These are phyloP conservation scores for Pithys albifrons DNA, from an alignment of 2,113 vertebrate species.

Conservation along the genomic window DNA sequence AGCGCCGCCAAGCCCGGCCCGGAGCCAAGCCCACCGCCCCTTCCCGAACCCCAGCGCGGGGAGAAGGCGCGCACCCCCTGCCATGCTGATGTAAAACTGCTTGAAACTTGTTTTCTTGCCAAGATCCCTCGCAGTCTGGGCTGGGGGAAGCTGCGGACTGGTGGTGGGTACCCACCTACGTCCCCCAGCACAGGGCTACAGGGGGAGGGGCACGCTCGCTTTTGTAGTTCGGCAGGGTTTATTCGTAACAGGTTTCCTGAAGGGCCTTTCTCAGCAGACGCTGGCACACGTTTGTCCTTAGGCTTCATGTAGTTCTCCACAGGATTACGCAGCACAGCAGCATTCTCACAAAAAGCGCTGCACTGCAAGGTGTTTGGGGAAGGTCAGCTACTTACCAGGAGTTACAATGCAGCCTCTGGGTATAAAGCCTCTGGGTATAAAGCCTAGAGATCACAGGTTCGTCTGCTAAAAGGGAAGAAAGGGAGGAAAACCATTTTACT, in stretches of 20 bases:
- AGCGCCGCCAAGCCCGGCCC: neutral
- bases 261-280: neutral
- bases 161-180: rapidly evolving
- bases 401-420: neutral
- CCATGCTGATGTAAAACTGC: rapidly evolving
- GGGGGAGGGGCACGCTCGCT: rapidly evolving
- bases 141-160: neutral
- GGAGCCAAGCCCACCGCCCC: too few species aligned
- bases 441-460: neutral
- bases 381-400: neutral
- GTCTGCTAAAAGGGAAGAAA: neutral
- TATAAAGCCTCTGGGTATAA: neutral
- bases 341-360: neutral
- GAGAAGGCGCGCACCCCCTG: rapidly evolving
- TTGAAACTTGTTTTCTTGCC: neutral
- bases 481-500: neutral
- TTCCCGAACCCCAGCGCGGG: rapidly evolving
- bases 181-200: neutral
- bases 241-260: neutral
- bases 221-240: neutral
- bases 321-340: neutral
- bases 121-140: too few species aligned
- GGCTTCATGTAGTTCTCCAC: neutral
- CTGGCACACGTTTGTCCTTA: neutral
- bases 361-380: neutral